Base-by-base conservation (phyloP, 2,113 vertebrate species). In the Uria aalge region DNA sequence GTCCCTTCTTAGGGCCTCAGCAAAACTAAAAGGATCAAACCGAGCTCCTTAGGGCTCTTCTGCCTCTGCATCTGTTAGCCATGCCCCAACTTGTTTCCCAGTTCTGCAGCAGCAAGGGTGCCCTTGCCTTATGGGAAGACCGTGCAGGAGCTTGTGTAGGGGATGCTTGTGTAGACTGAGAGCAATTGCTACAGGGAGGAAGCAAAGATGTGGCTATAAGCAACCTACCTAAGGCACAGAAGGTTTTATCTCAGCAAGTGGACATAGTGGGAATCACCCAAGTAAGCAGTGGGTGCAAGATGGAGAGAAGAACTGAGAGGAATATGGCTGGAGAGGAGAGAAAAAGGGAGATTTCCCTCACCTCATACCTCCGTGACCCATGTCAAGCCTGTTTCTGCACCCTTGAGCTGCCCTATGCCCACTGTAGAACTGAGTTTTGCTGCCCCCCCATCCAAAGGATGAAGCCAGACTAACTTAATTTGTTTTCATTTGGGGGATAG, bases 391-490 rank as follows among this genome's bases (percentile, higher is more conserved):
- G 38, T 23, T 52, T 78, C 40, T 34, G 12, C 3, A 5, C 38
- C 50, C 55, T 62, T 53, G 56, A 59, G 15, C 26, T 81, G 59
- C 43, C 38, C 29, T 63, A 18, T 74, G 40, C 38, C 73, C 0
- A 2, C 64, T 78, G 24, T 36, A 80, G 47, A 77, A 21, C 32
- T 71, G 26, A 77, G 9, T 91, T 94, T 83, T 89, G 38, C 76
- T 78, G 40, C 38, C 15, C 32, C 4, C 4, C 9, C 24, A 80
- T 66, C 68, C 52, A 40, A 55, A 67, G 60, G 11, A 71, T 95
- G 80, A 95, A 89, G 83, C 96, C 80, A 94, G n/a, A 87, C 40
- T 81, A 96, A 94, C 69, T 89, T 64, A 69, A 71, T 91, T 78
- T 89, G 69, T 92, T 96, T 96, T 95, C 38, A 15, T 87, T 71